Percentiles rank a stretch among this genome's conserved stretches.
These are phyloP conservation scores for Reticulitermes speratus DNA, from an alignment of 1,140 invertebrate genomes.

Conservation along the genomic window DNA sequence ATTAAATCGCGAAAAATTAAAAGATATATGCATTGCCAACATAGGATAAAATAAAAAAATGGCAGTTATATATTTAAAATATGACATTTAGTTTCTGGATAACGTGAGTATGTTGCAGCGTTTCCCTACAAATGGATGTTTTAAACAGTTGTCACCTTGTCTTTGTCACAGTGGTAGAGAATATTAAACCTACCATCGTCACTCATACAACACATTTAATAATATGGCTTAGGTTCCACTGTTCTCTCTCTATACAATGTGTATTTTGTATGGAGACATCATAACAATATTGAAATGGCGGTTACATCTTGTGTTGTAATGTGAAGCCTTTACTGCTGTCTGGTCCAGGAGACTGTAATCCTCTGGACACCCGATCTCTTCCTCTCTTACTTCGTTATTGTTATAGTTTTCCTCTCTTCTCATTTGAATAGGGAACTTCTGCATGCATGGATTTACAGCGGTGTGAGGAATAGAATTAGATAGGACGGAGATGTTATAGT, in stretches of 20 bases:
- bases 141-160: background rate
- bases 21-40: too few relatives aligned
- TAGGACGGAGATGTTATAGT: background rate
- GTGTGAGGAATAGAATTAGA: background rate
- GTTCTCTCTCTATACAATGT: background rate
- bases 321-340: slow-evolving; percentile 6
- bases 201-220: background rate
- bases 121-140: background rate
- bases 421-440: slow-evolving; percentile 8
- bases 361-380: slow-evolving; percentile 7
- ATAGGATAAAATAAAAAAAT: too few relatives aligned
- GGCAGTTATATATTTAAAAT: too few relatives aligned
- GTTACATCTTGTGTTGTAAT: slow-evolving; percentile 2
- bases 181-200: background rate
- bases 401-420: slow-evolving; percentile 13
- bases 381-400: slow-evolving; percentile 13
- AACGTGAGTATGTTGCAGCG: too few relatives aligned
- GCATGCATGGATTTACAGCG: slow-evolving; percentile 1
- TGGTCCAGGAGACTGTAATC: background rate
- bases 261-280: background rate
- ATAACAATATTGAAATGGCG: background rate
- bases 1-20: too few relatives aligned
- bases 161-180: background rate
- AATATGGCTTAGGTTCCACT: background rate
- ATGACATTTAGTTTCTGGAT: too few relatives aligned